These are phyloP conservation scores for Galleria mellonella DNA, from an alignment of 1,140 invertebrate genomes.

Conservation along the genomic window DNA sequence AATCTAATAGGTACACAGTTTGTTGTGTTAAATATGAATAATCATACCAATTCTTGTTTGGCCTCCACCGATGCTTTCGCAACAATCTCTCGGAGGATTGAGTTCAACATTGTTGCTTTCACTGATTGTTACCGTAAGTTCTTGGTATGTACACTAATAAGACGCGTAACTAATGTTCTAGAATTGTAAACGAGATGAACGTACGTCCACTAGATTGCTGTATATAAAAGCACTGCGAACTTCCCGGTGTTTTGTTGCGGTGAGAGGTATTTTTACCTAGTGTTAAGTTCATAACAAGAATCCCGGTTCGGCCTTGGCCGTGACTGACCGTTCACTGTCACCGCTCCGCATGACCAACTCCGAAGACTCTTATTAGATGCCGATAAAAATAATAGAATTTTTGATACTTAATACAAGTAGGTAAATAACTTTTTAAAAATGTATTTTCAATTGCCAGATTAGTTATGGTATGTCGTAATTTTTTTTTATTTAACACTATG, in stretches of 20 bases:
- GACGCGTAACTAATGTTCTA: neutral
- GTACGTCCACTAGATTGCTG: conserved; percentile 4
- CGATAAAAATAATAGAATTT: conserved; percentile 1
- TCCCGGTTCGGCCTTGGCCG: conserved; percentile 60
- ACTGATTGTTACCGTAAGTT: conserved; percentile 18
- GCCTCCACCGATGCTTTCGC: conserved; percentile 49
- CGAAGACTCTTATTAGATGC: conserved; percentile 7
- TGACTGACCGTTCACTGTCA: conserved; percentile 63
- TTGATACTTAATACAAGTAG: neutral
- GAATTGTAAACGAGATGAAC: too few relatives aligned
- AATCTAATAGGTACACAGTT: too few relatives aligned
- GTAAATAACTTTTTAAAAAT: conserved; percentile 1
- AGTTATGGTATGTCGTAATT: too few relatives aligned
- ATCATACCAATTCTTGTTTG: conserved; percentile 51
- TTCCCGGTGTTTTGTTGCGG: conserved; percentile 26
- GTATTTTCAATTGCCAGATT: too few relatives aligned
- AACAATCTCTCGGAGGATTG: conserved; percentile 56
- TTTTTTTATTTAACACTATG: too few relatives aligned
- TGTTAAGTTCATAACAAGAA: conserved; percentile 32
- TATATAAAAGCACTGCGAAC: conserved; percentile 15
- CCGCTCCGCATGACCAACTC: conserved; percentile 44
- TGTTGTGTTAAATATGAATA: neutral
- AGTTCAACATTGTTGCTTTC: conserved; percentile 56
- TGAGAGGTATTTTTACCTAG: conserved; percentile 35
- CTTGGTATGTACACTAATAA: conserved; percentile 4